Base-by-base conservation (phyloP, 2,797 vertebrate genomes). In the Muscicapa comitata region DNA sequence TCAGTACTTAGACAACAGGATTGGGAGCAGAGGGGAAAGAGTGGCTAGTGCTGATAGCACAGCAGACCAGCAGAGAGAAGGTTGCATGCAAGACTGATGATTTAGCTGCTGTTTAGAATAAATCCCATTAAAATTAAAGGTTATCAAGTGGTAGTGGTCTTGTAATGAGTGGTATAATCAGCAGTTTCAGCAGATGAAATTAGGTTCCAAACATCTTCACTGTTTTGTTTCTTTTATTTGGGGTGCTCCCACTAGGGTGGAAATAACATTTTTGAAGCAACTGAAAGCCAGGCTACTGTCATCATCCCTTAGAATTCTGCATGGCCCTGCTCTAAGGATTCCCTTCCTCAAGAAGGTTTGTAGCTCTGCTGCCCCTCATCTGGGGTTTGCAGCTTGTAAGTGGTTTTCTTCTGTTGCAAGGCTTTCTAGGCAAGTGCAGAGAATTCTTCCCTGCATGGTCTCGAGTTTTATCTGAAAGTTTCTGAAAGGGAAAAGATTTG, bases 81-180 rank as follows among this genome's bases (percentile, higher is more conserved):
- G 55, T 74, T 87, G 76, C 65, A 31, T 74, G 8, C 0, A 26
- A 95, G 88, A 72, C 61, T 62, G 42, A 58, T 61, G 17, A 58
- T 87, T 87, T 90, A 59, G 47, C 68, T 87, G 79, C 61, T 74
- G 47, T 88, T 96, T 68, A 73, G 62, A 72, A 51, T 90, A 78
- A 88, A 57, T 47, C 14, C 40, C 2, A 1, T 91, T 87, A 65
- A 77, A 91, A 78, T 75, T 47, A 51, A 93, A 91, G 68, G 7
- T 90, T 91, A 70, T 31, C 3, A 7, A 72, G 54, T 72, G 40
- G 20, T 40, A 72, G 68, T 7, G 6, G 24, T 88, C n/a, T 54
- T 75, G 33, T 66, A 78, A 81, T 70, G 37, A 67, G 13, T 58
- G 17, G 7, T 72, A 78, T 62, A 75, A 75, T 50, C 26, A 55